These are phyloP conservation scores for Yasuhikotakia modesta DNA, from an alignment of 2,797 vertebrate genomes.

Conservation along the genomic window DNA sequence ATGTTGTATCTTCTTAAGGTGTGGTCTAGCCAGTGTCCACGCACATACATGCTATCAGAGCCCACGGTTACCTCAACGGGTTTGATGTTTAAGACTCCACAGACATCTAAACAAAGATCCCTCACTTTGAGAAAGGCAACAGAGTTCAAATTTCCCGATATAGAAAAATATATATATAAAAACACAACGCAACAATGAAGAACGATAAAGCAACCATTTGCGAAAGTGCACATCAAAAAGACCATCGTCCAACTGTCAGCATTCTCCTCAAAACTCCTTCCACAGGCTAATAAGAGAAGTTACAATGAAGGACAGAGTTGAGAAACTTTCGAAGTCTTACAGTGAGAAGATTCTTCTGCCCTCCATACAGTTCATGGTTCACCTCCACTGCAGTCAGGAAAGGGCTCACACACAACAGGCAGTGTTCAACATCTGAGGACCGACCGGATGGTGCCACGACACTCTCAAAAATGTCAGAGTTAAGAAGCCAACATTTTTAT, in stretches of 20 bases:
- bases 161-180: constrained; percentile 69
- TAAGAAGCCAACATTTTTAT: constrained; percentile 45
- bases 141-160: constrained; percentile 54
- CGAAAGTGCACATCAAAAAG: constrained; percentile 73
- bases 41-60: constrained; percentile 44
- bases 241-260: constrained; percentile 50
- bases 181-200: constrained; percentile 56
- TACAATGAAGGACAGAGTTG: constrained; percentile 15
- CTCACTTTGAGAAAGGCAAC: constrained; percentile 56
- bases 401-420: constrained; percentile 38
- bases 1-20: constrained; percentile 53
- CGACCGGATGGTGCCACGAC: constrained; percentile 19
- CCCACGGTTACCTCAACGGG: constrained; percentile 45
- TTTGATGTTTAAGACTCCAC: constrained; percentile 68
- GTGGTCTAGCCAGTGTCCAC: constrained; percentile 57
- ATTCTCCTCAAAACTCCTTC: constrained; percentile 39
- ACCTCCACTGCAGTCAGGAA: constrained; percentile 24
- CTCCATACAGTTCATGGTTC: constrained; percentile 8
- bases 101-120: constrained; percentile 52
- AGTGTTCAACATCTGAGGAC: constrained; percentile 12
- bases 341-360: constrained; percentile 20
- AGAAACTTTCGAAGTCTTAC: constrained; percentile 18
- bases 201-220: constrained; percentile 48
- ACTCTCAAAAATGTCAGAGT: constrained; percentile 42
- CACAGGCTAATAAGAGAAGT: constrained; percentile 48